Evolutionary conservation across 1,140 invertebrate genomes (phyloP), one percentile per base, ranked within the genome.

Genomic region (Anastrepha obliqua): DNA sequence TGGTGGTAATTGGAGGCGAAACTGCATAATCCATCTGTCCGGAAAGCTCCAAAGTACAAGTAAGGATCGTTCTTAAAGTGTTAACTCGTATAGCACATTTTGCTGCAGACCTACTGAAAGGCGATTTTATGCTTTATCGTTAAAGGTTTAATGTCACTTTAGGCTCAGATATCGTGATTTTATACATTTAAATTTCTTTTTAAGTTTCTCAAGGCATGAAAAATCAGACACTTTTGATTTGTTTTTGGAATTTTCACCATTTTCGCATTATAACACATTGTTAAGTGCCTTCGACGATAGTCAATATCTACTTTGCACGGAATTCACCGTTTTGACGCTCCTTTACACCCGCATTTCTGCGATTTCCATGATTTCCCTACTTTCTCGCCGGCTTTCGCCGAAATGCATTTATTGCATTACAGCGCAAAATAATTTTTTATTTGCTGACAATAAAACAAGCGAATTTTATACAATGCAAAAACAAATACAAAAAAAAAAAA

Each of bases 371-470:
- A 81, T 55, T 81, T 81, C 47, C 47, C 47, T 58, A 17, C 74
- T 58, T 81, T 81, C 74, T 81, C 44, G 6, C 8, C n/a, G 17
- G 74, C 74, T 81, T 81, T 81, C 74, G 55, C 74, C 74, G 74
- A 29, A 81, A 81, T 81, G 74, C 74, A 81, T 81, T 81, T 81
- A 81, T 55, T 55, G 74, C 74, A 81, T 81, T 81, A 81, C 47
- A 55, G 47, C 15, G n/a, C 11, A 20, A 51, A 81, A 20, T 58
- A n/a, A 81, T 81, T 81, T 20, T 58, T 81, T 81, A 55, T 20
- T 81, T 81, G 47, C 39, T 6, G 29, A 74, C 44, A 47, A 74
- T 8, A 44, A 70, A n/a, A 42, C 39, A 74, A 74, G 42, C 42
- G 42, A 4, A 17, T 74, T 74, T 74, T 74, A 74, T 47, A 17